phyloP scores from a whole-genome alignment of 2,113 vertebrate species.

The Montifringilla adamsi region DNA sequence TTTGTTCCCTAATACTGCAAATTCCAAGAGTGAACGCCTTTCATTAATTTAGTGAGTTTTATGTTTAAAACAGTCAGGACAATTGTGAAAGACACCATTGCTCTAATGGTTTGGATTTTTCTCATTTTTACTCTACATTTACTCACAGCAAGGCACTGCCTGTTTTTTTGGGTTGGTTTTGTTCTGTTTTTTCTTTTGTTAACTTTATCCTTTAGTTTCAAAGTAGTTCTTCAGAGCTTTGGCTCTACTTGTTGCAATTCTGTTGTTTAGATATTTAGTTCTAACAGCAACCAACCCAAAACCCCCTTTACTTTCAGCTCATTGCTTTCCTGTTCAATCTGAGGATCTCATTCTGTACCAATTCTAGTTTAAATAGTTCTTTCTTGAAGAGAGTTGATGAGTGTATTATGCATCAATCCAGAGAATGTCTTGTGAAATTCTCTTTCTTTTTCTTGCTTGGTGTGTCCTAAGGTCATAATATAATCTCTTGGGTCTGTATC shows the following conservation, averaged over 20 bases:
- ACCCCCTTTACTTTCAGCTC: not conserved
- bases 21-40: not conserved
- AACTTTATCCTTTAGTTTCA: not conserved
- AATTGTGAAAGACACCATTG: accelerated
- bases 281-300: not conserved
- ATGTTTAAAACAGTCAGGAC: not conserved
- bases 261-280: not conserved
- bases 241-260: not conserved
- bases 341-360: not conserved
- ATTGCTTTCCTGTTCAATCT: not conserved
- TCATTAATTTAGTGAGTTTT: not conserved
- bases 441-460: not conserved
- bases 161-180: not conserved
- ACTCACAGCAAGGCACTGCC: not conserved
- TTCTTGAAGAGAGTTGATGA: not conserved
- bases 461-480: not conserved
- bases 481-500: not conserved
- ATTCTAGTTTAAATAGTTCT: not conserved
- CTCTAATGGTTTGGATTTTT: not conserved
- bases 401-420: not conserved
- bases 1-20: not conserved
- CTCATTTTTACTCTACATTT: not conserved
- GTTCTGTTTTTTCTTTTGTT: not conserved
- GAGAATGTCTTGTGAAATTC: not conserved
- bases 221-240: not conserved